Evolutionary conservation across 1,140 invertebrate genomes (phyloP), one percentile per base, ranked within the genome.

Genomic region (Zaprionus inermis): DNA sequence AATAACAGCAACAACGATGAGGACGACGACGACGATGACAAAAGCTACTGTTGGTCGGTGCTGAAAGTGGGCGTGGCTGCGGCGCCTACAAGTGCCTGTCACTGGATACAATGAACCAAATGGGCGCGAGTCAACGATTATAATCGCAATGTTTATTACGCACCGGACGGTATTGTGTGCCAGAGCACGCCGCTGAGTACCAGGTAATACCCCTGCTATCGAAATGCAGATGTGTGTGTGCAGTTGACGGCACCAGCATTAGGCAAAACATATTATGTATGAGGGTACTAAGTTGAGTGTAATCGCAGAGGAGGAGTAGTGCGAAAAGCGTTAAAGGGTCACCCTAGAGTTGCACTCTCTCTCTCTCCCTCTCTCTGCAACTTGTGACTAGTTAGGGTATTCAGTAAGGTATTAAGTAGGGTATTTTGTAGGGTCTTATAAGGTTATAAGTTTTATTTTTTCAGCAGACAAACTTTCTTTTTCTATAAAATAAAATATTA

Each of bases 61-160:
- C 46, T 28, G 44, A 51, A 38, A 20, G 63, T 54, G 65, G 56
- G 71, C 56, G 57, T 59, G 64, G 20, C 44, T 7, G 16, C 10
- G 16, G n/a, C 22, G 28, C 55, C 34, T 44, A 22, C 44, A 58
- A 72, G 49, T 54, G 44, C 30, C 70, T 72, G 70, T 72, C 56
- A 68, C 58, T 59, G 36, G 70, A 67, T 68, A 54, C 70, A 67
- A 67, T 59, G 46, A 67, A 14, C 70, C 63, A 72, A 72, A 72
- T 54, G 44, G 55, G 44, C 55, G 70, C 70, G 63, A 67, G 64
- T 56, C 70, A 18, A 41, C 64, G 44, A 59, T 67, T 58, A 72
- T 66, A 41, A 72, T 66, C 64, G 24, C 14, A 72, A 41, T 67
- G 32, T 46, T 54, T 59, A 67, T 72, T 57, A 51, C 60, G 52